A percentile compares a stretch with the other conserved stretches of the same genome.
Conservation (phyloP, 2,113 vertebrate species). For the Brevimyrus niger region DNA sequence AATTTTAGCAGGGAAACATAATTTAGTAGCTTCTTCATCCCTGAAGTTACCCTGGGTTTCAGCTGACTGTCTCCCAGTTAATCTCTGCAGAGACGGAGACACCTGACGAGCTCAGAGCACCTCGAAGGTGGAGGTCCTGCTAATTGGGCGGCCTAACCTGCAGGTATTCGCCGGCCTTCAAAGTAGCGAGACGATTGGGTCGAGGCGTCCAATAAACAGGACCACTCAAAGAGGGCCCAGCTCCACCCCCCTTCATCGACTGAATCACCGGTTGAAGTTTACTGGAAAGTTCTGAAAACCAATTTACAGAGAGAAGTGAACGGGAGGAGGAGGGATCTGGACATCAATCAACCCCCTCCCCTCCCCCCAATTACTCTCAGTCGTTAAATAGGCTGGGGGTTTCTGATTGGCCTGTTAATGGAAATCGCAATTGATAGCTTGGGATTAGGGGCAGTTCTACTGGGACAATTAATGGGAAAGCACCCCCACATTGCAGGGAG, state of each 20-base stretch:
- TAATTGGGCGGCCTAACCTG: background rate
- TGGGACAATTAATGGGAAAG: background rate
- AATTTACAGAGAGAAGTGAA: background rate
- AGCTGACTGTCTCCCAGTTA: background rate
- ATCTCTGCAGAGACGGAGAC: background rate
- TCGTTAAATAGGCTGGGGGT: background rate
- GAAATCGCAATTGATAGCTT: background rate
- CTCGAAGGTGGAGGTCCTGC: background rate
- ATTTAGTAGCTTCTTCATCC: background rate
- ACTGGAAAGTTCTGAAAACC: background rate
- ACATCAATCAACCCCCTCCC: background rate
- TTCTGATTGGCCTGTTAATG: background rate
- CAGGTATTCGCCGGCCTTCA: background rate
- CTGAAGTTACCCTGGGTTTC: background rate
- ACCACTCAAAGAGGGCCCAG: background rate
- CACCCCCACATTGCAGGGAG: background rate
- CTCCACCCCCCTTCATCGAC: background rate
- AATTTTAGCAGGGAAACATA: background rate
- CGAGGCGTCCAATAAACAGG: background rate
- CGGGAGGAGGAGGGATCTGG: background rate
- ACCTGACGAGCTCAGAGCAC: background rate
- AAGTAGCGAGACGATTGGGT: background rate
- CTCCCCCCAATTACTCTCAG: slow-evolving; percentile 23
- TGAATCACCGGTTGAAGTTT: background rate
- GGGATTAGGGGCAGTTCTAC: background rate